Conservation (phyloP, 2,113 vertebrate genomes). For the Aythya baeri region DNA sequence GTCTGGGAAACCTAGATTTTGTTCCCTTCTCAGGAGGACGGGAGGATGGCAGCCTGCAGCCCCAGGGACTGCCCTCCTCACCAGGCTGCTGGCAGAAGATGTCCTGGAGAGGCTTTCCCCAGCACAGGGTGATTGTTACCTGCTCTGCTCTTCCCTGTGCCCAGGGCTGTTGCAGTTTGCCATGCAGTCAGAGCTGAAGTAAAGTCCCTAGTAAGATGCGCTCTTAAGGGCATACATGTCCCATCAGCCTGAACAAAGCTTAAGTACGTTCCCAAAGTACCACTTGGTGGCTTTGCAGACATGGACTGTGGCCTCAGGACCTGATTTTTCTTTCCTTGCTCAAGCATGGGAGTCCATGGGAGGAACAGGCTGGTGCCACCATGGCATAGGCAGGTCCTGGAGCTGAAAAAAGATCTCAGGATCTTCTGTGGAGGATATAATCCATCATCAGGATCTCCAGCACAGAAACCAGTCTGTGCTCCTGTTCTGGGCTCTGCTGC, state of each 20-base stretch:
- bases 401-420: background rate
- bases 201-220: background rate
- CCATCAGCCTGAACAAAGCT: background rate
- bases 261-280: background rate
- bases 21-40: background rate
- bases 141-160: background rate
- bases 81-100: background rate
- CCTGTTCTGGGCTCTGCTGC: background rate
- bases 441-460: rapidly evolving
- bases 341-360: rapidly evolving
- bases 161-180: background rate
- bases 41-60: background rate
- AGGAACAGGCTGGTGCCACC: background rate
- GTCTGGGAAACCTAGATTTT: background rate
- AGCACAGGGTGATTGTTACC: background rate
- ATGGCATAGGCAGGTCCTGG: rapidly evolving
- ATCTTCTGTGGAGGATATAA: background rate
- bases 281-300: background rate
- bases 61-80: rapidly evolving
- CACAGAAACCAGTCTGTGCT: background rate
- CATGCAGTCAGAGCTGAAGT: background rate
- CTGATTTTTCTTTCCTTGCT: background rate
- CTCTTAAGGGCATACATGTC: background rate
- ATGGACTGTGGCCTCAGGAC: background rate
- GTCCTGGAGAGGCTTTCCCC: background rate